Evolutionary conservation across 1,140 invertebrate species (phyloP).

Genomic region (Prorops nasuta): DNA sequence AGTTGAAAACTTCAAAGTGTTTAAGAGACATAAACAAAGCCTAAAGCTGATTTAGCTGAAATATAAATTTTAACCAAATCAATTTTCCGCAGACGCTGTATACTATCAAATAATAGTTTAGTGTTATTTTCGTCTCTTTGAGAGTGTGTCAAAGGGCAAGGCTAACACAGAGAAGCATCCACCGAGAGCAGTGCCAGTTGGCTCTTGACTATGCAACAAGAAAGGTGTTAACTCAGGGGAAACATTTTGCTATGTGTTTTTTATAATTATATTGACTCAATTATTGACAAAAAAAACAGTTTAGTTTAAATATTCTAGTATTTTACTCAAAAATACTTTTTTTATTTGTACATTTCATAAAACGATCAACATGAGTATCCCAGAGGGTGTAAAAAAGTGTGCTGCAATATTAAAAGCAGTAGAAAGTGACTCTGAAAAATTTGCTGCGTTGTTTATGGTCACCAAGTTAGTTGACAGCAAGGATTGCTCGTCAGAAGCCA

Average conservation of each 20-base stretch:
- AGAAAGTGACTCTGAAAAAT: slow-evolving; percentile 84
- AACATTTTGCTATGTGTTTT: not conserved
- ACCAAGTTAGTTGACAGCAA: slow-evolving; percentile 82
- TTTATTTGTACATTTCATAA: not conserved
- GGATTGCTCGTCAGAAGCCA: slow-evolving; percentile 69
- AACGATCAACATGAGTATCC: slow-evolving; percentile 50
- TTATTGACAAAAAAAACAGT: not conserved
- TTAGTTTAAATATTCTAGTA: not conserved
- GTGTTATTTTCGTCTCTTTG: slow-evolving; percentile 37
- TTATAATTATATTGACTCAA: not conserved
- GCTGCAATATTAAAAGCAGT: slow-evolving; percentile 73
- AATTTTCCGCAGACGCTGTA: too few relatives aligned
- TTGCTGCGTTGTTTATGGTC: slow-evolving; percentile 86
- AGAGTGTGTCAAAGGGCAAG: slow-evolving; percentile 54
- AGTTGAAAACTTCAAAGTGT: too few relatives aligned
- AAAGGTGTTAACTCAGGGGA: slow-evolving; percentile 1
- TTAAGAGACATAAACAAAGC: not conserved
- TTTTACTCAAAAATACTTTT: not conserved
- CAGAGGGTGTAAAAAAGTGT: slow-evolving; percentile 80
- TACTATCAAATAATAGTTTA: too few relatives aligned
- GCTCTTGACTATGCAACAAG: slow-evolving; percentile 28
- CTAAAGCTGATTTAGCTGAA: not conserved
- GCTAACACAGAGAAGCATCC: slow-evolving; percentile 35
- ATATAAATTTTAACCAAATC: too few relatives aligned
- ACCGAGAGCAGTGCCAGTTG: slow-evolving; percentile 49